Conservation (phyloP, 1,140 invertebrate species). For the Heterodera schachtii region DNA sequence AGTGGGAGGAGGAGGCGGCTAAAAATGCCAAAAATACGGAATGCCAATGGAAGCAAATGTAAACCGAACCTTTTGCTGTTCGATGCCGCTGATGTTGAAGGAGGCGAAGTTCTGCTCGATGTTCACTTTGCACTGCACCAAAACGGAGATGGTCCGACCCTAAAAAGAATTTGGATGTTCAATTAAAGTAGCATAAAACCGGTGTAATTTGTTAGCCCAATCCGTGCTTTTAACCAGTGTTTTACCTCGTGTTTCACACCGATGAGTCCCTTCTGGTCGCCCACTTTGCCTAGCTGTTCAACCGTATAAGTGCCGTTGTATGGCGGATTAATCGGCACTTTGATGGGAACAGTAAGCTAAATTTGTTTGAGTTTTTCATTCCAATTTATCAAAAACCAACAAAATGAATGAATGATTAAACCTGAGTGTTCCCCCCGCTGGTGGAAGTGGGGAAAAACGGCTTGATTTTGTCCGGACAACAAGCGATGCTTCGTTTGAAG, state of each 20-base stretch:
- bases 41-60: no score
- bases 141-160: neutral
- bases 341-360: neutral
- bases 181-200: no score
- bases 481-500: neutral
- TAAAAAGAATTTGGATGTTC: neutral
- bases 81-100: neutral
- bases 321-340: slow-evolving; percentile 5
- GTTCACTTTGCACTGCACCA: neutral
- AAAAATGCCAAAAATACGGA: no score
- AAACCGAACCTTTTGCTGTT: no score
- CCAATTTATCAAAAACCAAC: neutral
- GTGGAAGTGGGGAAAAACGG: neutral
- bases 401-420: neutral
- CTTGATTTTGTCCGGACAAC: neutral
- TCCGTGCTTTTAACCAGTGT: neutral
- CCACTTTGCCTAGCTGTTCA: slow-evolving; percentile 5
- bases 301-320: slow-evolving; percentile 4
- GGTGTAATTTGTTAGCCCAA: neutral
- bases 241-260: neutral
- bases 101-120: neutral
- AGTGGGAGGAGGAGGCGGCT: no score
- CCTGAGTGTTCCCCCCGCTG: neutral
- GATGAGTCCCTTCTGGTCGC: neutral
- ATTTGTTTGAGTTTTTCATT: neutral